A percentile compares a stretch with the other conserved stretches of the same genome.
Conservation (phyloP, 2,113 vertebrate genomes). For the Notechis scutatus region DNA sequence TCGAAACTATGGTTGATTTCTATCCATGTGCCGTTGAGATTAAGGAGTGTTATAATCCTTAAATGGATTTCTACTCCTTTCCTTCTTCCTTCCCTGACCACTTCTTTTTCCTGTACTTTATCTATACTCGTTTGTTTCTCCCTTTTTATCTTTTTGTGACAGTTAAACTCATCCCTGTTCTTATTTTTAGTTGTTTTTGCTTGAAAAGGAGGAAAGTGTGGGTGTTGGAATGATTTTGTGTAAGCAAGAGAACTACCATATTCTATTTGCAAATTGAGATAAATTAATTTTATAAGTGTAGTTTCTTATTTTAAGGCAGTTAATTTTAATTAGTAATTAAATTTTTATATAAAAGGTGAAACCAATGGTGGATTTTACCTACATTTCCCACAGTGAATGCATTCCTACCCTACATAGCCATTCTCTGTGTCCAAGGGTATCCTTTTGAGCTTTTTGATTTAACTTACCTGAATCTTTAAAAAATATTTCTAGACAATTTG, state of each 20-base stretch:
- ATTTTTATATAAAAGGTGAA: neutral
- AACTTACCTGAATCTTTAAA: neutral
- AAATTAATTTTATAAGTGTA: neutral
- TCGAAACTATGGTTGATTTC: neutral
- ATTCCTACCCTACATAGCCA: neutral
- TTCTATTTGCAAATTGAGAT: neutral
- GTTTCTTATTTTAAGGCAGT: neutral
- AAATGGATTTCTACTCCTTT: neutral
- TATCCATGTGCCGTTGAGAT: neutral
- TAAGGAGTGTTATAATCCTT: neutral
- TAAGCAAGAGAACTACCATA: neutral
- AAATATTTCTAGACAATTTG: neutral
- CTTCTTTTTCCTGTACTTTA: neutral
- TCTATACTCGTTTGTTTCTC: neutral
- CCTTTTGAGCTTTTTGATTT: neutral
- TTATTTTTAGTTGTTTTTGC: neutral
- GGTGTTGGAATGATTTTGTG: neutral
- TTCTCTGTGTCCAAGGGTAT: neutral
- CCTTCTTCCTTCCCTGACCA: neutral
- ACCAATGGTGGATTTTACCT: neutral
- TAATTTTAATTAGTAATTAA: neutral
- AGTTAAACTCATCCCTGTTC: neutral
- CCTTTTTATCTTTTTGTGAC: neutral
- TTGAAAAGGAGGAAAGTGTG: neutral
- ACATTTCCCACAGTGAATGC: neutral